phyloP scores from a whole-genome alignment of 2,888 invertebrate species.

The Phoenoteleia sp. region DNA sequence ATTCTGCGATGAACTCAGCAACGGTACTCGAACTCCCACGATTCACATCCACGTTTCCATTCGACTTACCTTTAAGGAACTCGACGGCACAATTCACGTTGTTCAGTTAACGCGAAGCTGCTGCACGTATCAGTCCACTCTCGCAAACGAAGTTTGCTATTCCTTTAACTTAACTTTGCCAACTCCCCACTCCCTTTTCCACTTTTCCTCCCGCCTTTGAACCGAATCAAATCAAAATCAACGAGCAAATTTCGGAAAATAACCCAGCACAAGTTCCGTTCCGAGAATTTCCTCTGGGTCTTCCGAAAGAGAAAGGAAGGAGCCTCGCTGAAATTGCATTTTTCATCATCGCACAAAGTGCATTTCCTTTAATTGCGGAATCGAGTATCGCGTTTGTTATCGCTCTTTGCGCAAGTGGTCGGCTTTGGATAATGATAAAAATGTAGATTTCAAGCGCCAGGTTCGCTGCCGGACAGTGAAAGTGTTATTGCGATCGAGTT shows the following conservation, averaged over 20 bases:
- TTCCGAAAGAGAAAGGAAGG: too few relatives aligned
- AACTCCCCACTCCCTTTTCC: too few relatives aligned
- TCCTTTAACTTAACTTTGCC: too few relatives aligned
- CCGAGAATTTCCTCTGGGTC: too few relatives aligned
- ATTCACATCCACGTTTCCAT: constrained; percentile 65
- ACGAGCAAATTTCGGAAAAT: too few relatives aligned
- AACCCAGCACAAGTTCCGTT: too few relatives aligned
- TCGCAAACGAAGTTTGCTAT: constrained; percentile 19
- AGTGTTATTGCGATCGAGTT: constrained; percentile 53
- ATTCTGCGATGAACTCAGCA: constrained; percentile 48
- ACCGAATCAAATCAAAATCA: too few relatives aligned
- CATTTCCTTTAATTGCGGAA: not conserved
- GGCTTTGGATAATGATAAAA: constrained; percentile 16
- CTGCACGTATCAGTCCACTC: constrained; percentile 34
- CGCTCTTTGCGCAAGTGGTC: not conserved
- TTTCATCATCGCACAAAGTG: too few relatives aligned
- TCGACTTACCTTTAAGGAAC: constrained; percentile 60
- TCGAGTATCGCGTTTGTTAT: too few relatives aligned
- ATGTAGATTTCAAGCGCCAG: constrained; percentile 43
- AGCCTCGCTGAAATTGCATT: too few relatives aligned
- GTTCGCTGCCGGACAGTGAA: constrained; percentile 44
- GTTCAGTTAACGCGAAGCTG: constrained; percentile 64
- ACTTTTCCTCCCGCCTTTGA: too few relatives aligned
- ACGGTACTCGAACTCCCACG: constrained; percentile 74
- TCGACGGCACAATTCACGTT: constrained; percentile 51